phyloP scores from a whole-genome alignment of 2,888 invertebrate species.

The Lasioglossum pauxillum region DNA sequence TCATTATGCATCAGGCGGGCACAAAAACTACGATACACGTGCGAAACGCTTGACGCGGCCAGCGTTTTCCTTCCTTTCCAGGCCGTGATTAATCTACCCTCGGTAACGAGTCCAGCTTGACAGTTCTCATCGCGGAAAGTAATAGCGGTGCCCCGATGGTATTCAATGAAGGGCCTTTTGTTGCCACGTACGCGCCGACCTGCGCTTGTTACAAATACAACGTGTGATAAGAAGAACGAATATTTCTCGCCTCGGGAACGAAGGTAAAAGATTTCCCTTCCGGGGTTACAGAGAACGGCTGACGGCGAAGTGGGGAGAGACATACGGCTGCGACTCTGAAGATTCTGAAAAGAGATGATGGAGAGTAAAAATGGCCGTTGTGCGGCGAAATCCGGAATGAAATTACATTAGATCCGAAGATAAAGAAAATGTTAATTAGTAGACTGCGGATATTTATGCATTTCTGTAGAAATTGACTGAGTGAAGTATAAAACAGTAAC shows the following conservation, averaged over 20 bases:
- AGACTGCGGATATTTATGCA: too few species aligned
- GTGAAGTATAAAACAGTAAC: too few species aligned
- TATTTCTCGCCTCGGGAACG: conserved; percentile 32
- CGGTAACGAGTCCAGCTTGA: conserved; percentile 66
- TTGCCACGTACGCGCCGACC: conserved; percentile 23
- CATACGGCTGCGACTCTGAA: neutral
- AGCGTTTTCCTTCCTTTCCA: conserved; percentile 58
- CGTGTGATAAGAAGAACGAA: conserved; percentile 48
- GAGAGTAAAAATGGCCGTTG: neutral
- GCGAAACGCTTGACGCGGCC: conserved; percentile 15
- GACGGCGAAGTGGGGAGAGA: neutral
- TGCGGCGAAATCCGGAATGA: neutral
- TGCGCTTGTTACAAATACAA: conserved; percentile 37
- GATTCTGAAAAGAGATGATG: neutral
- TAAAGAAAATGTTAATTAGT: neutral
- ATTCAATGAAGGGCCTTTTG: conserved; percentile 66
- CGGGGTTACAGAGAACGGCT: neutral
- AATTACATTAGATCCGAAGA: neutral
- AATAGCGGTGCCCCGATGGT: conserved; percentile 69
- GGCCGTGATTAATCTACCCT: conserved; percentile 69
- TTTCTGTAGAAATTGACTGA: too few species aligned
- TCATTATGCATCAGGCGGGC: conserved; percentile 43
- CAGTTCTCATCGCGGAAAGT: conserved; percentile 71
- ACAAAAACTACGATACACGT: conserved; percentile 31
- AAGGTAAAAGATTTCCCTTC: conserved; percentile 21